Evolutionary conservation across 1,140 invertebrate genomes (phyloP), one percentile per base, ranked within the genome.

Genomic region (Macrostomum lignano): DNA sequence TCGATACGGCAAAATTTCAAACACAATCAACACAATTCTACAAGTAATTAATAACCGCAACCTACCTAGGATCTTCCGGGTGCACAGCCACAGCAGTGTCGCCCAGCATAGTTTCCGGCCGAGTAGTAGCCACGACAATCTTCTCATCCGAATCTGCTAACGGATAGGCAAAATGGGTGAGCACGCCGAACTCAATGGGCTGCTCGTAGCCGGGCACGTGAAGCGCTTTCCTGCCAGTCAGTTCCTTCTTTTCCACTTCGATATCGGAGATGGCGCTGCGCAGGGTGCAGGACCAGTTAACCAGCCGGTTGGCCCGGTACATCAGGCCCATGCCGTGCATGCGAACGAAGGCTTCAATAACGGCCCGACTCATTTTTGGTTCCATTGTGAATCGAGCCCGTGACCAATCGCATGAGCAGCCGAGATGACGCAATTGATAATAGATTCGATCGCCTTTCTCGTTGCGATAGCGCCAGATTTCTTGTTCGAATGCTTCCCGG

Each of bases 241-340:
- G 55, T 52, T 96, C 84, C 9, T 73, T 60, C 61, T 96, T 94
- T 51, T 94, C 84, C 3, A 75, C 72, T 61, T 96, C 88, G 45
- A 94, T 88, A 55, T 96, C 88, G 6, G 86, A 94, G 41, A 98
- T 91, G 7, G 84, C 84, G 37, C 81, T 91, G 46, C 84, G 77
- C 1, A 98, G 58, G 1, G 76, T 65, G 52, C 84, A 93, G 0
- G 77, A 93, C 91, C 91, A 98, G 61, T 96, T 94, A 0, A 98
- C 84, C 9, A 96, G 60, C 22, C 79, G 62, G 38, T 76, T 78
- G 23, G 71, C 74, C 7, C 88, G 63, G 51, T 94, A 94, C 47
- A 98, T 94, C 33, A 73, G 65, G 1, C 75, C 75, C 19, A 67
- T 57, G 37, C 93, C 81, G 49, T 91, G 78, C 17, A 98, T 58